A percentile compares a stretch with the other conserved stretches of the same genome.
These are phyloP conservation scores for Eulemur rubriventer DNA, from an alignment of 2,797 vertebrate genomes.

Conservation along the genomic window DNA sequence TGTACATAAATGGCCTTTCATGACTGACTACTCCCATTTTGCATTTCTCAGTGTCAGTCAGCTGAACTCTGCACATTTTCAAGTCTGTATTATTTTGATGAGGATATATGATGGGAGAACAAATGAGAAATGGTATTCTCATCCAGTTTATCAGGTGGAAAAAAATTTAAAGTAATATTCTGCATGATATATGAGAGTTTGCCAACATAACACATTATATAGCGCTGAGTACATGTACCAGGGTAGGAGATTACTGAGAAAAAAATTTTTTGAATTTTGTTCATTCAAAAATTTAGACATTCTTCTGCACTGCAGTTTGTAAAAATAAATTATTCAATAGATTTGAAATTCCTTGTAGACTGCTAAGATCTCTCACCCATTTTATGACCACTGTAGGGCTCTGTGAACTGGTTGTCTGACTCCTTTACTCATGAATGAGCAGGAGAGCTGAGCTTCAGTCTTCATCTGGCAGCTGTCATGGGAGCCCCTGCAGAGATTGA, in stretches of 20 bases:
- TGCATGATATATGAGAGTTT: not conserved
- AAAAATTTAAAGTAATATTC: not conserved
- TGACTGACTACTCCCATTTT: not conserved
- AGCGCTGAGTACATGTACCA: not conserved
- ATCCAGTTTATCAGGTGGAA: not conserved
- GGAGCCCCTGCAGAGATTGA: not conserved
- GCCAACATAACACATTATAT: not conserved
- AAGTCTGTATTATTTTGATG: not conserved
- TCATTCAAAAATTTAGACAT: not conserved
- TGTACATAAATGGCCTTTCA: not conserved
- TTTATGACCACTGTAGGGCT: not conserved
- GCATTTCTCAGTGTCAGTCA: not conserved
- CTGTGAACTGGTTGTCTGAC: not conserved
- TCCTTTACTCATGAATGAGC: not conserved
- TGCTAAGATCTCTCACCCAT: not conserved
- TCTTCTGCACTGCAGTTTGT: conserved; percentile 14
- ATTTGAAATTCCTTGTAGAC: not conserved
- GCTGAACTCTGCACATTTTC: not conserved
- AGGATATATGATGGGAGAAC: not conserved
- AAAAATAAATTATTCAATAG: not conserved
- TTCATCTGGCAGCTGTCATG: not conserved
- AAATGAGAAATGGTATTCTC: not conserved
- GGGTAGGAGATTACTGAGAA: not conserved
- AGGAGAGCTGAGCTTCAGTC: not conserved
- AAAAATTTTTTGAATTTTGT: not conserved